These are phyloP conservation scores for Rhizoglyphus robini DNA, from an alignment of 1,140 invertebrate species.

Conservation along the genomic window DNA sequence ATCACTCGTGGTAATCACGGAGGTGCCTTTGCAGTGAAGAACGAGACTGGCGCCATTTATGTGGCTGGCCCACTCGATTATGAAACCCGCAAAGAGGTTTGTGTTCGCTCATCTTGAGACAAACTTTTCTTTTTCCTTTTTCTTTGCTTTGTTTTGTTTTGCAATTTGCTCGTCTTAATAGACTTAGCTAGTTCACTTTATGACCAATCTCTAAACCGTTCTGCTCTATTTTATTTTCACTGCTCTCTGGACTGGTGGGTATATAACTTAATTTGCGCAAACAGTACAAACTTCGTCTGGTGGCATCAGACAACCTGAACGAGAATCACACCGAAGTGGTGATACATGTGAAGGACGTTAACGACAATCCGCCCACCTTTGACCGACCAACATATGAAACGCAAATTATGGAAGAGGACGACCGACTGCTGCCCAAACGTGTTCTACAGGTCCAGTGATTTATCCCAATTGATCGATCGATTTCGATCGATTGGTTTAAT, in stretches of 20 bases:
- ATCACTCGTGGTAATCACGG: slow-evolving; percentile 91
- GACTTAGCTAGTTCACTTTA: slow-evolving; percentile 18
- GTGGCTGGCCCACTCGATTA: slow-evolving; percentile 84
- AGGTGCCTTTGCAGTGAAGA: slow-evolving; percentile 90
- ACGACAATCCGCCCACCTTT: slow-evolving; percentile 76
- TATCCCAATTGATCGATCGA: background rate
- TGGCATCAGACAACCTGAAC: slow-evolving; percentile 85
- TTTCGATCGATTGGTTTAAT: background rate
- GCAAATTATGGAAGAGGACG: slow-evolving; percentile 88
- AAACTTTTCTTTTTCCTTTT: slow-evolving; percentile 31
- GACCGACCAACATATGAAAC: slow-evolving; percentile 83
- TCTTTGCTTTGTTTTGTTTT: slow-evolving; percentile 24
- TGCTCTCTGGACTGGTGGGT: background rate
- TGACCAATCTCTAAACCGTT: no score
- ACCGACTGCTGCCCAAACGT: slow-evolving; percentile 79
- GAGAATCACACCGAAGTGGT: slow-evolving; percentile 90
- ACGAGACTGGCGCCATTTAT: slow-evolving; percentile 92
- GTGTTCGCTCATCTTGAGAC: slow-evolving; percentile 30
- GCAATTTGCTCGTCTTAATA: slow-evolving; percentile 6
- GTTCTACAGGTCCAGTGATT: slow-evolving; percentile 62
- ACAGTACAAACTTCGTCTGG: slow-evolving; percentile 79
- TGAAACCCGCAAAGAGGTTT: slow-evolving; percentile 73
- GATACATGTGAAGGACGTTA: slow-evolving; percentile 88
- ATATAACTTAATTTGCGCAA: no score
- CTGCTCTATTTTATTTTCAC: background rate